Conservation (phyloP, 1,140 invertebrate genomes). For the Hyposmocoma kahamanoa region DNA sequence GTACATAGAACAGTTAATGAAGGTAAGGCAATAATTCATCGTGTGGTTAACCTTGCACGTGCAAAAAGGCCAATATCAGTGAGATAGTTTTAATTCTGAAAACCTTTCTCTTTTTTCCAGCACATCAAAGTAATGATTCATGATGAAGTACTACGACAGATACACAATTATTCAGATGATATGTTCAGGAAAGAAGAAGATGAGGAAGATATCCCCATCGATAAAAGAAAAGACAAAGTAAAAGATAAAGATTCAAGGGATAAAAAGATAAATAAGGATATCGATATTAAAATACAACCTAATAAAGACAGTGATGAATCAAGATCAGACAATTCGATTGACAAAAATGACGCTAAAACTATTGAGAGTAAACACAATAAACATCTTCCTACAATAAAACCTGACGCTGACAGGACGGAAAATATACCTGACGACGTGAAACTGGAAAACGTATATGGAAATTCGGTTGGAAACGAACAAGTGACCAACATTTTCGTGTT, state of each 20-base stretch:
- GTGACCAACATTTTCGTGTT: conserved; percentile 41
- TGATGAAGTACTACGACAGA: neutral
- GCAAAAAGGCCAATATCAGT: too few relatives aligned
- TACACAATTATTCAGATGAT: neutral
- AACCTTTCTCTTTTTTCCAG: neutral
- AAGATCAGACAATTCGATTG: neutral
- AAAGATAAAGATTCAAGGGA: neutral
- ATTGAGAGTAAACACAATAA: too few relatives aligned
- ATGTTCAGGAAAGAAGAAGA: neutral
- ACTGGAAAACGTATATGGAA: conserved; percentile 27
- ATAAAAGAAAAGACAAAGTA: neutral
- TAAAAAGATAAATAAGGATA: neutral
- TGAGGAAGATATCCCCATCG: neutral
- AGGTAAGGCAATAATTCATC: conserved; percentile 10
- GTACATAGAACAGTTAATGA: conserved; percentile 2
- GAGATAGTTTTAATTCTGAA: too few relatives aligned
- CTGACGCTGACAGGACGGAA: neutral
- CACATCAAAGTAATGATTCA: neutral
- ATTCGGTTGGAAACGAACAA: conserved; percentile 26
- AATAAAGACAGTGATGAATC: neutral
- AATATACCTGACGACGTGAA: neutral
- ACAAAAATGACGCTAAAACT: too few relatives aligned
- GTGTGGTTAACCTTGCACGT: too few relatives aligned
- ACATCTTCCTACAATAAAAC: too few relatives aligned
- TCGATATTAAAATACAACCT: neutral